These are phyloP conservation scores for Podilymbus podiceps DNA, from an alignment of 2,113 vertebrate species.

Conservation along the genomic window DNA sequence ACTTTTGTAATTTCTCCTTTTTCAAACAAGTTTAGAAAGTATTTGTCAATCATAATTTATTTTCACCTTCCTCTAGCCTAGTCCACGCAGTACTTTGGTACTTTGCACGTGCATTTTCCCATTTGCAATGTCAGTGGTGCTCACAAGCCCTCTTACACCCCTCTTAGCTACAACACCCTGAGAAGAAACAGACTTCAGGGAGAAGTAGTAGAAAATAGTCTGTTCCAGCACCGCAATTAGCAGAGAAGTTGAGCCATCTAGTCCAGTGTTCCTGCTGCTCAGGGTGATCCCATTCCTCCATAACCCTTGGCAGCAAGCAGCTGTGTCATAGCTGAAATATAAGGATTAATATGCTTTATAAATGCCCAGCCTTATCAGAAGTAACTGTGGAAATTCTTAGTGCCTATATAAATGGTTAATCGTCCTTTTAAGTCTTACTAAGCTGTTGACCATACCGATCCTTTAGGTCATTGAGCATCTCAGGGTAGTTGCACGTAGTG, in stretches of 20 bases:
- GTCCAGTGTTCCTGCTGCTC: not conserved
- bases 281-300: not conserved
- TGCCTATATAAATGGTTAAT: not conserved
- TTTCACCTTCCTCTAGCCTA: not conserved
- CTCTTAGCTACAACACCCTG: too few species aligned
- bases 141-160: not conserved
- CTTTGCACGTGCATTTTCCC: not conserved
- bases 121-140: not conserved
- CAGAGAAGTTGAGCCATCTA: not conserved
- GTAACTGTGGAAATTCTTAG: not conserved
- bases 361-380: not conserved
- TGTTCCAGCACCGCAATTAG: not conserved
- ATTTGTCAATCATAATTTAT: not conserved
- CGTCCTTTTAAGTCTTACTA: not conserved
- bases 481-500: not conserved
- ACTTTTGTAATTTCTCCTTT: not conserved
- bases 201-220: not conserved
- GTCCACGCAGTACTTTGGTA: not conserved
- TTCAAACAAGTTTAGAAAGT: not conserved
- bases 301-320: not conserved
- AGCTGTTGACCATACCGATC: not conserved
- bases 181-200: not conserved
- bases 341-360: not conserved
- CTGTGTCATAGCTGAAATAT: not conserved
- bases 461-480: not conserved